Evolutionary conservation across 2,888 invertebrate species (phyloP).

Genomic region (Stenodema calcarata): DNA sequence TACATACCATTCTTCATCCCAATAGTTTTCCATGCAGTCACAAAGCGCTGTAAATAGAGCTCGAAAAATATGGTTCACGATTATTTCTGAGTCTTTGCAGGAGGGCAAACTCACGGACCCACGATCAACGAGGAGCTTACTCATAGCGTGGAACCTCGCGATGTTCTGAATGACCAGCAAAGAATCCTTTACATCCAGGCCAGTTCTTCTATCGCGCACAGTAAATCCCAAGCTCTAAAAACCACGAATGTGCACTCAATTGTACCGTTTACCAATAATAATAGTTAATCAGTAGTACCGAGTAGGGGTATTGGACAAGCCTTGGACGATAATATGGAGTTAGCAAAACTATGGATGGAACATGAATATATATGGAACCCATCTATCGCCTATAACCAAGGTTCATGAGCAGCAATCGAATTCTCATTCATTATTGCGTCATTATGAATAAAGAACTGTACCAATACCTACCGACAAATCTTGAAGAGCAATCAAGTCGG

Average conservation of each 20-base stretch:
- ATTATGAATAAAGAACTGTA: no score
- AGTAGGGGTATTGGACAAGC: no score
- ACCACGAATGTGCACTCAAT: no score
- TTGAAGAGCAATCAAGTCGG: not conserved
- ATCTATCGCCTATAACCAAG: no score
- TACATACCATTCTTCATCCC: not conserved
- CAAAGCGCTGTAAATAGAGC: not conserved
- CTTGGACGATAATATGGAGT: no score
- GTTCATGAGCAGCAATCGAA: no score
- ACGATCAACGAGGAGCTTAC: not conserved
- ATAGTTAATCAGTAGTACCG: no score
- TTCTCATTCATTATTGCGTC: no score
- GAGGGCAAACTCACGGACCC: not conserved
- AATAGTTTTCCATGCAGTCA: not conserved
- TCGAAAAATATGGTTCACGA: not conserved
- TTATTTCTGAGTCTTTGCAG: not conserved
- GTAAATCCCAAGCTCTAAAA: not conserved
- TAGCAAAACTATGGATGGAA: no score
- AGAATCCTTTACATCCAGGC: not conserved
- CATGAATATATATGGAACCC: no score
- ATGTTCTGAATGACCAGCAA: not conserved
- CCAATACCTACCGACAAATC: not conserved
- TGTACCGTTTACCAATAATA: no score
- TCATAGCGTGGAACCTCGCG: constrained; percentile 36
- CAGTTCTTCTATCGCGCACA: not conserved